A percentile compares a stretch with the other conserved stretches of the same genome.
phyloP scores from a whole-genome alignment of 2,113 vertebrate genomes.

The Phaethon lepturus region DNA sequence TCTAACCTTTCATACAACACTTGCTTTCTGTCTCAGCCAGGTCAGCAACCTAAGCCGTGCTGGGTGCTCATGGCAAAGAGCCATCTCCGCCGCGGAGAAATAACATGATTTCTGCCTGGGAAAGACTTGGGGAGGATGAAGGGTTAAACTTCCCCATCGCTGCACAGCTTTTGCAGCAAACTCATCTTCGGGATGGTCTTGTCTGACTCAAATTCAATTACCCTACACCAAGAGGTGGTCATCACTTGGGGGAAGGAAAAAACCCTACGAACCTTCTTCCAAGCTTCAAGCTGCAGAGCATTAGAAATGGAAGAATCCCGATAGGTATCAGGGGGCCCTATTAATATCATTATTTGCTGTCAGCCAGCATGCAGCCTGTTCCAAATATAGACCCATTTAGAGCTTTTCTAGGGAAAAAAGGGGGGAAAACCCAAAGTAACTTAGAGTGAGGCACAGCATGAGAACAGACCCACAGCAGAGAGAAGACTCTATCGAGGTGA shows the following conservation, averaged over 20 bases:
- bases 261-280: neutral
- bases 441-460: neutral
- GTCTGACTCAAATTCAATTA: neutral
- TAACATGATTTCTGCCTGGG: neutral
- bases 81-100: neutral
- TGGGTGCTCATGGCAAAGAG: neutral
- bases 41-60: neutral
- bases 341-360: conserved; percentile 44
- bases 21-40: neutral
- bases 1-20: neutral
- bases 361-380: neutral
- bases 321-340: neutral
- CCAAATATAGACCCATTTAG: conserved; percentile 20
- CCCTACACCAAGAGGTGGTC: neutral
- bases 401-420: neutral
- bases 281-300: neutral
- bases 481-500: neutral
- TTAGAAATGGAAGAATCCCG: neutral
- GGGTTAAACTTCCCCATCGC: neutral
- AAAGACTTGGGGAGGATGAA: neutral
- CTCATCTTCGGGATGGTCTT: neutral
- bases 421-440: neutral
- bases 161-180: neutral
- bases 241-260: neutral
- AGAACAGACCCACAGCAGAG: neutral